These are phyloP conservation scores for Melanostigma gelatinosum DNA, from an alignment of 2,113 vertebrate species.

Conservation along the genomic window DNA sequence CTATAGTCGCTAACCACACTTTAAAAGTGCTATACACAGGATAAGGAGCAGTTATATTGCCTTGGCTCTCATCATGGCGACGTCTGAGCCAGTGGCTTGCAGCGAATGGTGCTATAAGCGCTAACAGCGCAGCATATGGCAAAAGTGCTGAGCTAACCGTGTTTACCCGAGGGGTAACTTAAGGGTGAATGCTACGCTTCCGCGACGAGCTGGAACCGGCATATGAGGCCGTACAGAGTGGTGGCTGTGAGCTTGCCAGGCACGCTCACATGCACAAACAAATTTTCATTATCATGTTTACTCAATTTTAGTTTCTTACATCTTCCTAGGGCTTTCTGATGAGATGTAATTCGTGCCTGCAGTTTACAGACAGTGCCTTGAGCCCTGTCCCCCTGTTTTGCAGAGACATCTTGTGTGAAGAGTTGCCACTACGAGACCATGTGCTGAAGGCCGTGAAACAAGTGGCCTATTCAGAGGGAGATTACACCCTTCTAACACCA, in stretches of 20 bases:
- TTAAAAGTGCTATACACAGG: not conserved
- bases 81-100: too few relatives aligned
- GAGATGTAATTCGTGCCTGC: not conserved
- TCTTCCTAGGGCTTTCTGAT: not conserved
- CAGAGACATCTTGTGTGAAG: conserved; percentile 9
- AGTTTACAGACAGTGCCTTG: not conserved
- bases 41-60: not conserved
- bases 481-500: conserved; percentile 50
- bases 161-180: not conserved
- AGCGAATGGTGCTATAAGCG: not conserved
- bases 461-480: conserved; percentile 57
- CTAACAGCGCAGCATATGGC: not conserved
- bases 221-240: not conserved
- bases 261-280: too few relatives aligned
- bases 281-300: not conserved
- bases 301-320: not conserved
- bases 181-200: not conserved
- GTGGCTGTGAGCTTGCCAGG: too few relatives aligned
- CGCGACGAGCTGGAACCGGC: not conserved
- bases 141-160: not conserved
- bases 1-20: not conserved
- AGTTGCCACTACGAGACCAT: not conserved
- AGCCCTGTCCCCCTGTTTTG: not conserved
- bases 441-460: conserved; percentile 46
- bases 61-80: not conserved